A percentile compares a stretch with the other conserved stretches of the same genome.
Evolutionary conservation across 1,140 invertebrate genomes (phyloP).

Genomic region (Trachelipus rathkii): DNA sequence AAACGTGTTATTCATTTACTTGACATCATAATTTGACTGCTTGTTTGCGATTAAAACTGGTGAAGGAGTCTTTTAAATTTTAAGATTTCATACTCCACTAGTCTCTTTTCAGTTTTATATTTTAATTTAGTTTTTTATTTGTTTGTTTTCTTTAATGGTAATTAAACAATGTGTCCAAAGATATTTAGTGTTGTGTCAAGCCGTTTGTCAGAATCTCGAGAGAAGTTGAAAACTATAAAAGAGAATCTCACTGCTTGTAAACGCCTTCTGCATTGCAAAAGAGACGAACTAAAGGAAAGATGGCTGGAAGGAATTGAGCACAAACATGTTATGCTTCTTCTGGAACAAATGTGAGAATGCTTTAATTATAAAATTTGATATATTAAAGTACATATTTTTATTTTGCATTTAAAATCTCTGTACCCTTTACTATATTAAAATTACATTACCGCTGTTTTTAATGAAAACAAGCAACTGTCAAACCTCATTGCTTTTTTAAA

Average conservation of each 20-base stretch:
- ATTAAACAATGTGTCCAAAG: constrained; percentile 50
- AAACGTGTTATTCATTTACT: too few species aligned
- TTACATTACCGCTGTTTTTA: too few species aligned
- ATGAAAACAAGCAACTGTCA: too few species aligned
- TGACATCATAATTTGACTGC: too few species aligned
- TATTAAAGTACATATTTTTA: background rate
- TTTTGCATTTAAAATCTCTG: background rate
- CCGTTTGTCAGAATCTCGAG: constrained; percentile 70
- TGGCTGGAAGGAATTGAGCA: constrained; percentile 91
- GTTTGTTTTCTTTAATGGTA: constrained; percentile 26
- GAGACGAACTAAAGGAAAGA: constrained; percentile 86
- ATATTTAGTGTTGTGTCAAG: constrained; percentile 76
- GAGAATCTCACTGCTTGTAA: constrained; percentile 87
- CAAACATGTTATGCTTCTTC: constrained; percentile 77
- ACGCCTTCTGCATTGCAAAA: constrained; percentile 77
- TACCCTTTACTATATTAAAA: too few species aligned
- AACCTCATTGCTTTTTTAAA: too few species aligned
- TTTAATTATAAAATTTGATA: background rate
- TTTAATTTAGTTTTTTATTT: constrained; percentile 20
- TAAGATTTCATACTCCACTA: too few species aligned
- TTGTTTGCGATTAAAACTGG: background rate
- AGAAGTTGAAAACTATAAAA: constrained; percentile 76
- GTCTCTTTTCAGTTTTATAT: background rate
- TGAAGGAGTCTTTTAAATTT: background rate
- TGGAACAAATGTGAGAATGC: constrained; percentile 67